These are phyloP conservation scores for Scophthalmus maximus DNA, from an alignment of 2,113 vertebrate species.

Conservation along the genomic window DNA sequence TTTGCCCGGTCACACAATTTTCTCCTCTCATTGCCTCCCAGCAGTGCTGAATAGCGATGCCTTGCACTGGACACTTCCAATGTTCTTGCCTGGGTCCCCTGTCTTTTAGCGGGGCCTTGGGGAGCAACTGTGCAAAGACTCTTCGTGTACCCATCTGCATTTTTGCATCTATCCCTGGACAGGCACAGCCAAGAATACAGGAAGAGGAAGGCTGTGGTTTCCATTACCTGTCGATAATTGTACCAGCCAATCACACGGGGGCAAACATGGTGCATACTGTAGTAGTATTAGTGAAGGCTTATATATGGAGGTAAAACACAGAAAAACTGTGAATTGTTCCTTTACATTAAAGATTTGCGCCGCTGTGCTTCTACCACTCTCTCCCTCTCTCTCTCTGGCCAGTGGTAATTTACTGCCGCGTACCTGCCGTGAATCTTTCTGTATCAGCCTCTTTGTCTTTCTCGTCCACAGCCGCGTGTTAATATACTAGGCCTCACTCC, in stretches of 20 bases:
- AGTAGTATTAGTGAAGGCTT: background rate
- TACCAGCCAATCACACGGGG: conserved; percentile 17
- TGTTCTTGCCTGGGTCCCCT: too few relatives aligned
- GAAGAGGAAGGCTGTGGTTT: conserved; percentile 26
- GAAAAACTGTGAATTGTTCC: conserved; percentile 21
- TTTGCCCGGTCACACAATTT: conserved; percentile 13
- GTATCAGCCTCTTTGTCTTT: conserved; percentile 57
- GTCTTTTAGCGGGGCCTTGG: conserved; percentile 26
- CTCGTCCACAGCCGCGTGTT: conserved; percentile 47
- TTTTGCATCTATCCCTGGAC: conserved; percentile 20
- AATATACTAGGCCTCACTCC: conserved; percentile 45
- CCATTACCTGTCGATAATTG: conserved; percentile 30
- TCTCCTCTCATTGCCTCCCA: conserved; percentile 20
- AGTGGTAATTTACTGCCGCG: conserved; percentile 64
- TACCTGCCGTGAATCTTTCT: conserved; percentile 54
- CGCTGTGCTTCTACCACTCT: conserved; percentile 5
- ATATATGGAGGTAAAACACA: conserved; percentile 1
- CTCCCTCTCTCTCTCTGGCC: conserved; percentile 19
- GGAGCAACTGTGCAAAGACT: conserved; percentile 31
- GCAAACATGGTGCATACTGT: too few relatives aligned
- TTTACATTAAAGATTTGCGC: conserved; percentile 48
- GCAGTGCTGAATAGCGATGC: background rate
- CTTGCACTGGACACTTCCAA: conserved; percentile 14
- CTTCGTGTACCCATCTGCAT: conserved; percentile 19
- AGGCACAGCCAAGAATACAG: conserved; percentile 29